Evolutionary conservation across 1,140 invertebrate genomes (phyloP).

Genomic region (Thaumatotibia leucotreta): DNA sequence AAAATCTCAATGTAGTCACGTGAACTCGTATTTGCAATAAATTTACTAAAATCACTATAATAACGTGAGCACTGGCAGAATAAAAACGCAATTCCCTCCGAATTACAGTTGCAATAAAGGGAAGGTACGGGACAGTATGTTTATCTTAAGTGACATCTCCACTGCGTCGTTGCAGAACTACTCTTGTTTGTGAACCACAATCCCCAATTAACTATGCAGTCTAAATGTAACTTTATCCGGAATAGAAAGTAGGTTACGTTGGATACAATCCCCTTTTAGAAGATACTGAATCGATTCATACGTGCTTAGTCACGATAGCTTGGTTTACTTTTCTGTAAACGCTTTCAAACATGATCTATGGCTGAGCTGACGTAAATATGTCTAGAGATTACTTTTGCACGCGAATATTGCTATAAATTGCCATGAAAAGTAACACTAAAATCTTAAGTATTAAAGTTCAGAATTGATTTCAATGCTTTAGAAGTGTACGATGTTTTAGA

Average conservation of each 20-base stretch:
- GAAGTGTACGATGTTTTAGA: background rate
- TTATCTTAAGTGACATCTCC: conserved; percentile 11
- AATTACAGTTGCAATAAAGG: background rate
- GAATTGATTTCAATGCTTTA: background rate
- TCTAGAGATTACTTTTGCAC: background rate
- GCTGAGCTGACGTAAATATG: background rate
- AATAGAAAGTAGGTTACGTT: conserved; percentile 3
- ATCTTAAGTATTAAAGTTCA: background rate
- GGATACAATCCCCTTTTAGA: background rate
- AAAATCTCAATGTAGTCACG: no score
- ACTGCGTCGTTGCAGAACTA: background rate
- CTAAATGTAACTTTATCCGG: background rate
- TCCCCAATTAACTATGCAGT: conserved; percentile 1
- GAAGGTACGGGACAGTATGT: background rate
- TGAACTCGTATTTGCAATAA: no score
- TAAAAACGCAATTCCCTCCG: background rate
- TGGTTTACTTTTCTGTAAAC: background rate
- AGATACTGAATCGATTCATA: background rate
- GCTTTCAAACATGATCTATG: background rate
- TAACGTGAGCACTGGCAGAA: background rate
- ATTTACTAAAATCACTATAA: no score
- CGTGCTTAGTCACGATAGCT: background rate
- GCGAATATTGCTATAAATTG: background rate
- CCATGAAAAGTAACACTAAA: background rate
- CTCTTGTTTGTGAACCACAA: background rate